Base-by-base conservation (phyloP, 2,113 vertebrate genomes). In the Semicossyphus pulcher region DNA sequence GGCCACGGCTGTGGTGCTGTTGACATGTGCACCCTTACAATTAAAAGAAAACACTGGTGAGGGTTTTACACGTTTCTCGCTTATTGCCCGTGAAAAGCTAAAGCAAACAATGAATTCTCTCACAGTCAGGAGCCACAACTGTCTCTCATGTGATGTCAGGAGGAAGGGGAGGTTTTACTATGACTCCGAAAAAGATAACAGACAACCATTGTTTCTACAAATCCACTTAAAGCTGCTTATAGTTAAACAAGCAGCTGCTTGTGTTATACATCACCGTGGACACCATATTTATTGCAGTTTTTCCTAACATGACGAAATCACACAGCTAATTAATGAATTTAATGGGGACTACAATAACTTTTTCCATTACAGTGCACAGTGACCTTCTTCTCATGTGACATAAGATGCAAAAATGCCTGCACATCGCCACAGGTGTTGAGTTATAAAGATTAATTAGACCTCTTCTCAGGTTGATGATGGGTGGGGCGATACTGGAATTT, bases 231-330 rank as follows among this genome's bases (percentile, higher is more conserved):
- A 44, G 18, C 25, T 23, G n/a, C 37, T 51, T 18, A 20, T 4
- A 76, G 23, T 78, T 23, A 58, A 37, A 56, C 12, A 34, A 21
- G 58, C 49, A 74, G 63, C 66, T 68, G 72, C 10, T 56, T 71
- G 44, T 64, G 18, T 67, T 36, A 63, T n/a, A 39, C 66, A 62
- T 70, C 70, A 67, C 10, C 11, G 29, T 31, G 11, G 65, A 21
- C 57, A 62, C 23, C 53, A 60, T 32, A 23, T 77, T 47, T 51
- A 52, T 41, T 42, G 26, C 64, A 64, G 14, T 48, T 80, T 83
- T 69, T 74, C 79, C 63, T 16, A 67, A 66, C 25, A 64, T 83
- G 65, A 83, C 74, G 79, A 61, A 85, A 83, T 83, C 59, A 49
- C 41, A 52, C 18, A 54, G 67, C 36, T 81, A 76, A 81, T 77